phyloP scores from a whole-genome alignment of 2,797 vertebrate genomes.

The Lateolabrax maculatus region DNA sequence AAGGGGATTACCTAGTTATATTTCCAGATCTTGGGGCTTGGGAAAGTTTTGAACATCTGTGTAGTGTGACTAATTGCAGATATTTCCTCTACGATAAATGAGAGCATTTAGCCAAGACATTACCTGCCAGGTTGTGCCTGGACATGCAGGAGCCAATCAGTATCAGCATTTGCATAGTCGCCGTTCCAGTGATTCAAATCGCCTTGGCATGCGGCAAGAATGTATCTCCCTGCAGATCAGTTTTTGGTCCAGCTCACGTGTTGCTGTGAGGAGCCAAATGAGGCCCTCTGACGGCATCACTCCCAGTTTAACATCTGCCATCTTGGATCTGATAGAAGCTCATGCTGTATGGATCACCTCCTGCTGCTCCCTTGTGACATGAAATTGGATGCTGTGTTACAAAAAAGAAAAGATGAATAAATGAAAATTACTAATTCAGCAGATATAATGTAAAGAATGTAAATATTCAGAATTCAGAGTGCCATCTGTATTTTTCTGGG shows the following conservation, averaged over 20 bases:
- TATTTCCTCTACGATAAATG: conserved; percentile 19
- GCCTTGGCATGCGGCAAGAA: neutral
- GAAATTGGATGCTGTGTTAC: conserved; percentile 18
- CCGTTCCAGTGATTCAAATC: conserved; percentile 17
- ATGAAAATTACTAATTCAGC: neutral
- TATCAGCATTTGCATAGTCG: neutral
- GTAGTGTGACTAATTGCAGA: conserved; percentile 21
- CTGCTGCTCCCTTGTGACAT: conserved; percentile 20
- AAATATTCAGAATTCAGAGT: neutral
- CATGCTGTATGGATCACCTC: conserved; percentile 20
- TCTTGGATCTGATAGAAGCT: conserved; percentile 37
- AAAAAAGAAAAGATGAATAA: conserved; percentile 8
- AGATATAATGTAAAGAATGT: neutral
- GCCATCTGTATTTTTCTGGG: conserved; percentile 20
- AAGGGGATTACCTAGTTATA: neutral
- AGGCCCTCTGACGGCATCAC: conserved; percentile 26
- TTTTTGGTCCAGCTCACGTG: conserved; percentile 36
- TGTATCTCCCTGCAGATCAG: neutral
- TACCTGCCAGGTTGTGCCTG: conserved; percentile 13
- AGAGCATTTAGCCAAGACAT: conserved; percentile 18
- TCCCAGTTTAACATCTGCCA: conserved; percentile 48
- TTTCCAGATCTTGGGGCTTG: conserved; percentile 1
- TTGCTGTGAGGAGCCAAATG: neutral
- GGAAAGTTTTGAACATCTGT: conserved; percentile 12
- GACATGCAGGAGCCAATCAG: conserved; percentile 32